A percentile compares a stretch with the other conserved stretches of the same genome.
Evolutionary conservation across 2,888 invertebrate genomes (phyloP).

Genomic region (Cloeon dipterum): DNA sequence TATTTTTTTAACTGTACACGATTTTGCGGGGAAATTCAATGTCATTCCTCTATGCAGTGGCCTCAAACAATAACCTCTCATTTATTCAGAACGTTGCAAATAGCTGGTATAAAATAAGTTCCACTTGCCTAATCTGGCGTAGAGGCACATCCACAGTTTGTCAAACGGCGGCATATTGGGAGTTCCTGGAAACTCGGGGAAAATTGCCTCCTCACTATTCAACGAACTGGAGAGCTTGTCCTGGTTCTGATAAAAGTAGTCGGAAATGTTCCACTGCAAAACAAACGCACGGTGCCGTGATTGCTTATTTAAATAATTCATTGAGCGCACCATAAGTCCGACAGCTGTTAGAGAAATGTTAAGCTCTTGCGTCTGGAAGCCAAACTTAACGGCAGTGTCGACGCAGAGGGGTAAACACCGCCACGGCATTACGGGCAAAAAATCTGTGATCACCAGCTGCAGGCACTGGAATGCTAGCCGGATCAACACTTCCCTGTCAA

Average conservation of each 20-base stretch:
- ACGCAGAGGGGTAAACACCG: constrained; percentile 75
- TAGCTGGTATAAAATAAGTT: too few species aligned
- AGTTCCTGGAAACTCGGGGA: constrained; percentile 64
- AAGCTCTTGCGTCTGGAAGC: constrained; percentile 84
- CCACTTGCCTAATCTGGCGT: constrained; percentile 61
- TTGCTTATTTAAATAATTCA: constrained; percentile 4
- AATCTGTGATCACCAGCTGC: constrained; percentile 85
- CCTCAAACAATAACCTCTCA: too few species aligned
- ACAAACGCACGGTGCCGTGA: constrained; percentile 7
- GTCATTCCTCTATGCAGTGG: too few species aligned
- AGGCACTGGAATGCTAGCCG: constrained; percentile 89
- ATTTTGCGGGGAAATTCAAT: too few species aligned
- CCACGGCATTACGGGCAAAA: constrained; percentile 79
- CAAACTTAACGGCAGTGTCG: constrained; percentile 86
- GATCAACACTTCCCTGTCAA: constrained; percentile 60
- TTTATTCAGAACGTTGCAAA: too few species aligned
- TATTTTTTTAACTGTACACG: too few species aligned
- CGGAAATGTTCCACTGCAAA: constrained; percentile 92
- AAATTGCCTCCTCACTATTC: constrained; percentile 41
- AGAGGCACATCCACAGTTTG: constrained; percentile 89
- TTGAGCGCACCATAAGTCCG: constrained; percentile 73
- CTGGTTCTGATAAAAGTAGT: constrained; percentile 89
- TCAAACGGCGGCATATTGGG: constrained; percentile 74
- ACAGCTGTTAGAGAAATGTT: constrained; percentile 95
- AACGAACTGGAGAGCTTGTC: constrained; percentile 54